phyloP scores from a whole-genome alignment of 2,113 vertebrate genomes.

The Pangasianodon hypophthalmus region DNA sequence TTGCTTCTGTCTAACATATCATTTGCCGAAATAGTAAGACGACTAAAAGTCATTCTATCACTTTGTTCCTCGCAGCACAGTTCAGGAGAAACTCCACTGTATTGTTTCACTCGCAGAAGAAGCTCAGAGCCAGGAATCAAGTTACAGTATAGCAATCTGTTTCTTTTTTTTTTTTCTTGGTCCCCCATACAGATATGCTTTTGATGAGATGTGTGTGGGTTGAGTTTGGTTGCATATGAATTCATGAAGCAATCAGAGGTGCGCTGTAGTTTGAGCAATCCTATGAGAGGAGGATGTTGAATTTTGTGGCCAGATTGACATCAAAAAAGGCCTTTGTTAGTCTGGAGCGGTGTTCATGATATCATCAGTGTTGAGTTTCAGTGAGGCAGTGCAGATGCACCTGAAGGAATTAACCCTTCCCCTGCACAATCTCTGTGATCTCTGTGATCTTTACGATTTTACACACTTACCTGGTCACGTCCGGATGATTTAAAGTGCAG shows the following conservation, averaged over 20 bases:
- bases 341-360: constrained; percentile 21
- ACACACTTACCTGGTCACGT: neutral
- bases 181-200: neutral
- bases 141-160: neutral
- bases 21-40: neutral
- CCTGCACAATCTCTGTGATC: neutral
- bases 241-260: neutral
- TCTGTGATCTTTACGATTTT: neutral
- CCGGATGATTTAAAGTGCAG: neutral
- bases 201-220: neutral
- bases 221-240: neutral
- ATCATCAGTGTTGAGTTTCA: constrained; percentile 36
- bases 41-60: neutral
- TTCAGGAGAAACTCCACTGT: neutral
- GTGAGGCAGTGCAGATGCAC: constrained; percentile 1
- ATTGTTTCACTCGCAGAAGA: neutral
- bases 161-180: neutral
- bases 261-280: constrained; percentile 19
- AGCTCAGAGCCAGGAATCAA: neutral
- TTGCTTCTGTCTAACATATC: neutral
- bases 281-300: constrained; percentile 8
- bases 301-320: constrained; percentile 8
- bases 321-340: constrained; percentile 25
- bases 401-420: constrained; percentile 24
- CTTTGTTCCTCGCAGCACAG: neutral